A percentile compares a stretch with the other conserved stretches of the same genome.
Evolutionary conservation across 2,797 vertebrate genomes (phyloP).

Genomic region (Danio jaintianensis): DNA sequence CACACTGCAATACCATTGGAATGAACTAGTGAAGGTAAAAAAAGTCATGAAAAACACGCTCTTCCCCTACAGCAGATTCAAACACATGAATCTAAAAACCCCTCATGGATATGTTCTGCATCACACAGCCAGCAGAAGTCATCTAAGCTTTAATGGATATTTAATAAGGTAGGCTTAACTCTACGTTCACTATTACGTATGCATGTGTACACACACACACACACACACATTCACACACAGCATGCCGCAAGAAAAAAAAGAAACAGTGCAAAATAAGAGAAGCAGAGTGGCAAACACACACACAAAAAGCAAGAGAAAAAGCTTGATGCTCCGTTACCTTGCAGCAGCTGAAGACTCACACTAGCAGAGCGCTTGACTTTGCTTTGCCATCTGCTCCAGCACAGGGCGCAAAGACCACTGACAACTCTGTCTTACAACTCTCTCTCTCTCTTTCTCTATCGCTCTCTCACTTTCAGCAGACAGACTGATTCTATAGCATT

Average conservation of each 20-base stretch:
- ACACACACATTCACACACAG: slow-evolving; percentile 19
- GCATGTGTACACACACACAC: slow-evolving; percentile 14
- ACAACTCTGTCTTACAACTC: slow-evolving; percentile 16
- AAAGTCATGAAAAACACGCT: neutral
- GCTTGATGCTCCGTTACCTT: slow-evolving; percentile 69
- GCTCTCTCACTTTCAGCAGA: neutral
- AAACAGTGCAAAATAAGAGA: slow-evolving; percentile 6
- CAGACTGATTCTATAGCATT: neutral
- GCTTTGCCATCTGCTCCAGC: slow-evolving; percentile 67
- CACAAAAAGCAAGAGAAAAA: slow-evolving; percentile 1
- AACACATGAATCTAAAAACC: too few species aligned
- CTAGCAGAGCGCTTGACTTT: slow-evolving; percentile 72
- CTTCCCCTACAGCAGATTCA: neutral
- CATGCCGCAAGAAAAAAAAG: neutral
- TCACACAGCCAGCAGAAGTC: neutral
- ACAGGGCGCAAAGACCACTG: neutral
- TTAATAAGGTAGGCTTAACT: neutral
- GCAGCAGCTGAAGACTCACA: slow-evolving; percentile 36
- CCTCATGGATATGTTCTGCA: neutral
- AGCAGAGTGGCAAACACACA: slow-evolving; percentile 17
- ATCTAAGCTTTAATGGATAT: slow-evolving; percentile 1
- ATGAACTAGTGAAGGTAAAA: neutral
- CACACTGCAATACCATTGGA: neutral
- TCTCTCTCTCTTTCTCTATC: slow-evolving; percentile 15
- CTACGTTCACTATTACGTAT: slow-evolving; percentile 5